Evolutionary conservation across 2,888 invertebrate genomes (phyloP), one percentile per base, ranked within the genome.

Genomic region (Venusia cambrica): DNA sequence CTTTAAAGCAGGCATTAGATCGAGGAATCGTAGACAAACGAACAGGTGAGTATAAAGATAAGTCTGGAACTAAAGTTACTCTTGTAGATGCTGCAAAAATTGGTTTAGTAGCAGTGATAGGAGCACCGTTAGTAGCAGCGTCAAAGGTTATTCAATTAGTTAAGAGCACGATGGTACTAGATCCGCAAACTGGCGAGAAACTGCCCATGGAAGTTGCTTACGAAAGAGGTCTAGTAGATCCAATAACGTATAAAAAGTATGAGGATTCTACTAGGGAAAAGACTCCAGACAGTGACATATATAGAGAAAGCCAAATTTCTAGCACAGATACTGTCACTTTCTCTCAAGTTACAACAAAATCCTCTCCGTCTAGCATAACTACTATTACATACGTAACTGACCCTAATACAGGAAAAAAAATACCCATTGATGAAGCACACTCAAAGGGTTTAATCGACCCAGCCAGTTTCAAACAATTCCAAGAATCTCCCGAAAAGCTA

Each of bases 131-230:
- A 28, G 89, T 92, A 2, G 93, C 92, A 2, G 91, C 92, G 1
- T 90, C 92, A 36, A 91, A 92, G 49, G 89, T 92, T 0, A 88
- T 93, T 33, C 91, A 92, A 67, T 89, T 92, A 0, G 89, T 93
- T 2, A 89, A 85, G 49, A 87, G 62, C 45, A 87, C 89, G 2
- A 91, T 93, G 85, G 90, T 93, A 5, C 83, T 90, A 33, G 96
- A 97, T 73, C 95, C 97, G 0, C 90, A 89, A 53, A 93, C 95
- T 1, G 95, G 94, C 2, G 92, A 94, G 64, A 91, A 92, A 62
- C 87, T 96, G 48, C 93, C 94, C 1, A 89, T 95, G 53, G 93
- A 94, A 72, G 92, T 94, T 29, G 97, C 97, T 2, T 90, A 94
- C 49, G 90, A 93, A 63, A 88, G 92, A 41, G 95, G 95, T 3